These are phyloP conservation scores for Phyllostomus discolor DNA, from an alignment of 2,113 vertebrate species.

Conservation along the genomic window DNA sequence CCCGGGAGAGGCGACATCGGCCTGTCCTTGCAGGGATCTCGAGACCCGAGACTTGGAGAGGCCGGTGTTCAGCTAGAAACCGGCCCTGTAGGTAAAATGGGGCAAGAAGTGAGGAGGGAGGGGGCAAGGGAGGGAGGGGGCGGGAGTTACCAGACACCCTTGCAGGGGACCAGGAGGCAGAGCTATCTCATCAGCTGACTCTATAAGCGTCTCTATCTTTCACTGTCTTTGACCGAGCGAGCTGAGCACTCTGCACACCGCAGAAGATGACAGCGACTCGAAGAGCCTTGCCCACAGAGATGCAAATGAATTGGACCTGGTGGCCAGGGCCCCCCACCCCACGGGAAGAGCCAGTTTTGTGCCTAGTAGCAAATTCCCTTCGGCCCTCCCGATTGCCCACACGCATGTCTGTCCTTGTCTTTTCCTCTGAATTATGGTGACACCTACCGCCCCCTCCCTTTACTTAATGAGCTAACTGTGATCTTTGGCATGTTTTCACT, in stretches of 20 bases:
- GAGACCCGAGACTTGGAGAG: background rate
- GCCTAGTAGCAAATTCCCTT: background rate
- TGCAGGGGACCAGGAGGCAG: no score
- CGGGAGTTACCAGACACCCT: background rate
- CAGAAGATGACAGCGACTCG: background rate
- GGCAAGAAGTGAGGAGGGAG: no score
- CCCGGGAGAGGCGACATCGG: background rate
- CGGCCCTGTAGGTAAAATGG: background rate
- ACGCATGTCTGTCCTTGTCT: background rate
- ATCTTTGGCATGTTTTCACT: background rate
- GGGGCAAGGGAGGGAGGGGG: accelerated
- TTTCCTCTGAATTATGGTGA: background rate
- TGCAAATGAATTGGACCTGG: background rate
- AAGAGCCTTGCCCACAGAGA: background rate
- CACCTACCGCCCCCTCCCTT: background rate
- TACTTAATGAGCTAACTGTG: background rate
- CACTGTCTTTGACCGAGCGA: background rate
- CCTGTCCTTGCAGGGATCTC: background rate
- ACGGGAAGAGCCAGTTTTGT: background rate
- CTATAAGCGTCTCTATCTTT: background rate
- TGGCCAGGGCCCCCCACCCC: background rate
- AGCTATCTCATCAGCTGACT: background rate
- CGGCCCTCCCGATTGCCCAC: accelerated
- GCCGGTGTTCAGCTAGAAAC: background rate
- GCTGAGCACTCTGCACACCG: background rate